These are phyloP conservation scores for Pseudolycoriella hygida DNA, from an alignment of 2,888 invertebrate species.

Conservation along the genomic window DNA sequence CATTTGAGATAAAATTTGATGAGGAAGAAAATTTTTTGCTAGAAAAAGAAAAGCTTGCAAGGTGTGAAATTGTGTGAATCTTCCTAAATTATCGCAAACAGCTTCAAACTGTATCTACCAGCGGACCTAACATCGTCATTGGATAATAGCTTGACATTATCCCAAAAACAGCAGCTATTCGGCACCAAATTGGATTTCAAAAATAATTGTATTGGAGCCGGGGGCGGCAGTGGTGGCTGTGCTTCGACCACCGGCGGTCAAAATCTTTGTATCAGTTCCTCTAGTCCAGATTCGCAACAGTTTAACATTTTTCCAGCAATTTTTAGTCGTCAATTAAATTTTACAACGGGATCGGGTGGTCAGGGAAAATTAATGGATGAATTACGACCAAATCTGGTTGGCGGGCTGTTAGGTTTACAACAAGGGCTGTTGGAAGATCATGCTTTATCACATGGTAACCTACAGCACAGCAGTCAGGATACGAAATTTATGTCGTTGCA, in stretches of 20 bases:
- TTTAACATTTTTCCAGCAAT: constrained; percentile 86
- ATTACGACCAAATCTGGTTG: constrained; percentile 62
- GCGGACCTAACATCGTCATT: constrained; percentile 7
- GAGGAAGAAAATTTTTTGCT: too few species aligned
- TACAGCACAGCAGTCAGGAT: constrained; percentile 30
- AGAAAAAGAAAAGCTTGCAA: too few species aligned
- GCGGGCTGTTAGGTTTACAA: constrained; percentile 59
- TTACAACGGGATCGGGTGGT: constrained; percentile 49
- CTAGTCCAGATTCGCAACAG: constrained; percentile 42
- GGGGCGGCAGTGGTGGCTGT: constrained; percentile 31
- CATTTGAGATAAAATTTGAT: too few species aligned
- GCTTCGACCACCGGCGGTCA: constrained; percentile 10
- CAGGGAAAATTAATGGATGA: constrained; percentile 78
- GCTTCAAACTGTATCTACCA: constrained; percentile 10
- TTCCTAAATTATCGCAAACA: neutral
- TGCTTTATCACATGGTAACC: constrained; percentile 31
- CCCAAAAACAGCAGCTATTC: constrained; percentile 14
- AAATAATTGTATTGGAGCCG: constrained; percentile 49
- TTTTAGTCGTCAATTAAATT: constrained; percentile 76
- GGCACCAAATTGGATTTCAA: constrained; percentile 74
- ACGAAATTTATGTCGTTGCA: constrained; percentile 32
- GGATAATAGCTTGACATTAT: constrained; percentile 6
- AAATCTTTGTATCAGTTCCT: constrained; percentile 27
- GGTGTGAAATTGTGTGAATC: too few species aligned
- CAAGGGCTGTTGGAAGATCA: constrained; percentile 67